Evolutionary conservation across 2,797 vertebrate genomes (phyloP).

Genomic region (Pteronotus mesoamericanus): DNA sequence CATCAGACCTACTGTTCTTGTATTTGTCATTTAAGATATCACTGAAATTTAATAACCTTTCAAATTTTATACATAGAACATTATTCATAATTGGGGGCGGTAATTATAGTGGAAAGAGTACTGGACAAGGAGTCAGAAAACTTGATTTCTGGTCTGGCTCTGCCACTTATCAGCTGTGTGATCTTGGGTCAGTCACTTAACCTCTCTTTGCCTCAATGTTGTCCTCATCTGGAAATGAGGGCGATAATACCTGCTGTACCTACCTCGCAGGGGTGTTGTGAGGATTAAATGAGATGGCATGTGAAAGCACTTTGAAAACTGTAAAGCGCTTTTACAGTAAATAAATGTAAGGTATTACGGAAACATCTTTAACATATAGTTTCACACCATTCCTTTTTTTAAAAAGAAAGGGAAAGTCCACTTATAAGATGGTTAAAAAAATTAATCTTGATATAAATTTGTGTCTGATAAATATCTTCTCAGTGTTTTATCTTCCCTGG

Average conservation of each 20-base stretch:
- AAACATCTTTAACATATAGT: conserved; percentile 63
- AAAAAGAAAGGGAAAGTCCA: conserved; percentile 68
- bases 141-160: conserved; percentile 7
- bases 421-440: conserved; percentile 70
- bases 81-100: conserved; percentile 54
- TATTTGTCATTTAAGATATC: conserved; percentile 73
- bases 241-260: conserved; percentile 56
- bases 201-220: conserved; percentile 59
- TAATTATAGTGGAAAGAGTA: neutral
- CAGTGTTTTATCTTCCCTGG: conserved; percentile 75
- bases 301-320: conserved; percentile 50
- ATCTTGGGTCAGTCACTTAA: conserved; percentile 33
- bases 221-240: conserved; percentile 51
- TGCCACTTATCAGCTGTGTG: neutral
- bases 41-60: conserved; percentile 75
- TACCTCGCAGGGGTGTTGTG: conserved; percentile 71
- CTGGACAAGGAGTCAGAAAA: neutral
- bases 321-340: neutral
- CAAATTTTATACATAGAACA: conserved; percentile 68
- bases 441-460: conserved; percentile 76
- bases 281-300: conserved; percentile 37
- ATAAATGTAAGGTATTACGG: conserved; percentile 37
- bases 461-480: conserved; percentile 79
- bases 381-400: conserved; percentile 73
- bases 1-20: conserved; percentile 72